Conservation (phyloP, 2,888 invertebrate species). For the Hyposoter dolosus region DNA sequence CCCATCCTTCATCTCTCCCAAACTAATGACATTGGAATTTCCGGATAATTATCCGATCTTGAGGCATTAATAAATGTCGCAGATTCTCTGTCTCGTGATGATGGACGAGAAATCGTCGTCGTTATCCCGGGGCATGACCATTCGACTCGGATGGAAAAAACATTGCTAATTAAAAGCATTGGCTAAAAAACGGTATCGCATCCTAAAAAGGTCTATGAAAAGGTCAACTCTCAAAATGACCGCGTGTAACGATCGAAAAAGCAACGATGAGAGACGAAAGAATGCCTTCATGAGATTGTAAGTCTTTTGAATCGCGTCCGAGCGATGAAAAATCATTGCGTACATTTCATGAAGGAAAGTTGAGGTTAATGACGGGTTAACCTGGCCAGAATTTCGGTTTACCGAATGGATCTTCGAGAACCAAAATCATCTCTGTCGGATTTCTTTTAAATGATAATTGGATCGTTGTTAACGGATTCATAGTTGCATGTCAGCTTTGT, state of each 20-base stretch:
- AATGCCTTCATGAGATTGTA: background rate
- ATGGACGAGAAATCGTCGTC: conserved; percentile 22
- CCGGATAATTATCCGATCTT: conserved; percentile 69
- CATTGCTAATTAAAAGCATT: conserved; percentile 5
- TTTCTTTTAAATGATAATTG: background rate
- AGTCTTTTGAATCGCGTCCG: background rate
- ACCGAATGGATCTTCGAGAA: background rate
- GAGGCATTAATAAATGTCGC: conserved; percentile 48
- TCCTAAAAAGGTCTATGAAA: conserved; percentile 3
- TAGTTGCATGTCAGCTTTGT: background rate
- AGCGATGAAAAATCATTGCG: conserved; percentile 4
- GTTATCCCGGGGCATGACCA: background rate
- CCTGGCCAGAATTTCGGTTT: background rate
- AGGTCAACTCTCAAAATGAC: background rate
- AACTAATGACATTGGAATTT: conserved; percentile 46
- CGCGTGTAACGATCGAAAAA: conserved; percentile 11
- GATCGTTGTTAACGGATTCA: background rate
- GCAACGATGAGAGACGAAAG: conserved; percentile 3
- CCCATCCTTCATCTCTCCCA: background rate
- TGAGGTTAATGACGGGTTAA: conserved; percentile 15
- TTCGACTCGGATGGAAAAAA: conserved; percentile 2
- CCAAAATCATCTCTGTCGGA: background rate
- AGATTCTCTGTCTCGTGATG: conserved; percentile 34
- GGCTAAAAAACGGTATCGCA: conserved; percentile 15
- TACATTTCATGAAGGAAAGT: background rate